Conservation (phyloP, 2,113 vertebrate genomes). For the Aplodontia rufa region DNA sequence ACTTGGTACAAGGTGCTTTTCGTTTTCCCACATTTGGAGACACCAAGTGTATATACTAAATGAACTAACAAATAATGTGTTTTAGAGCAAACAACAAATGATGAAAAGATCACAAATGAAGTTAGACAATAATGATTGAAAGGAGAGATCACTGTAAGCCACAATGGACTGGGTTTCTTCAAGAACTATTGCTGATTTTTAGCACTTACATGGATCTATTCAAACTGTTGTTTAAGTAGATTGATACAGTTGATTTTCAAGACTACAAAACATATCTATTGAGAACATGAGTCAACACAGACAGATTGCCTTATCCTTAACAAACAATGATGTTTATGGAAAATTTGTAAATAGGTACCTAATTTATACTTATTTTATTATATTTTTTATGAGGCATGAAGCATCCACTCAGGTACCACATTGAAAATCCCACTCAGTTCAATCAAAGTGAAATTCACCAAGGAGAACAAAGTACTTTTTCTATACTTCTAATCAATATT, state of each 20-base stretch:
- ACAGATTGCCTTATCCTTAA: neutral
- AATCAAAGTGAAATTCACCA: neutral
- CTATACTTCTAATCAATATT: neutral
- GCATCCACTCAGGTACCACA: neutral
- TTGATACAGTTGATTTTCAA: neutral
- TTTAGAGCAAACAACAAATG: neutral
- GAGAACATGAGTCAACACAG: neutral
- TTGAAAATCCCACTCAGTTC: neutral
- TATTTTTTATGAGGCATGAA: neutral
- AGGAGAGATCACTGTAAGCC: neutral
- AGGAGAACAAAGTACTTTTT: neutral
- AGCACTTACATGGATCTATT: neutral
- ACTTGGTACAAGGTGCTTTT: neutral
- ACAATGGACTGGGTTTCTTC: neutral
- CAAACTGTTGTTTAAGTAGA: neutral
- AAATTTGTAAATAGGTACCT: neutral
- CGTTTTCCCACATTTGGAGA: neutral
- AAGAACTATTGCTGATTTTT: neutral
- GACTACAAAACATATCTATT: neutral
- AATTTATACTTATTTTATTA: neutral
- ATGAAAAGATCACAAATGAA: neutral
- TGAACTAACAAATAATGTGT: neutral
- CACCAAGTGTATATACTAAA: neutral
- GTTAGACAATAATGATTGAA: neutral
- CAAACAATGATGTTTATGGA: neutral